Percentiles rank a stretch among this genome's conserved stretches.
These are phyloP conservation scores for Scomber colias DNA, from an alignment of 2,113 vertebrate genomes.

Conservation along the genomic window DNA sequence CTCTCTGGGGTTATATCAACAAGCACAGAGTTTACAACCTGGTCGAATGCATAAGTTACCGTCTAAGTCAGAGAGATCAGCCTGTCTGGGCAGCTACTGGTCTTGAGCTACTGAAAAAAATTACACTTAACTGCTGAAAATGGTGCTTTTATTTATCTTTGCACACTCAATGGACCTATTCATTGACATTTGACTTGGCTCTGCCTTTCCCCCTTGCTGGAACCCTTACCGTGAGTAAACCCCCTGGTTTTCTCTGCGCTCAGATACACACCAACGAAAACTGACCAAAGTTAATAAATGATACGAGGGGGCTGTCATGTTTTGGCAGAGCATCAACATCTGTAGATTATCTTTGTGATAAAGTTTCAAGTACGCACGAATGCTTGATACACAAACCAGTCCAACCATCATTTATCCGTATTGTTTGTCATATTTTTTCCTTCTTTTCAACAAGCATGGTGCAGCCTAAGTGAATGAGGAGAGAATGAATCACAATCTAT, in stretches of 20 bases:
- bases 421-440: conserved; percentile 2
- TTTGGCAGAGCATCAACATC: conserved; percentile 27
- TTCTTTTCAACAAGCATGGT: neutral
- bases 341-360: conserved; percentile 13
- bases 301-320: conserved; percentile 15
- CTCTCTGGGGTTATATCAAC: conserved; percentile 66
- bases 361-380: conserved; percentile 2
- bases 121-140: conserved; percentile 72
- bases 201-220: conserved; percentile 43
- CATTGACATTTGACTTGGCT: conserved; percentile 71
- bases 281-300: conserved; percentile 44
- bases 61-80: conserved; percentile 33
- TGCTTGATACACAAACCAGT: neutral
- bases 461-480: conserved; percentile 7
- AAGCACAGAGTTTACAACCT: conserved; percentile 61
- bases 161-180: conserved; percentile 76
- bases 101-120: conserved; percentile 70
- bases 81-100: conserved; percentile 26
- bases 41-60: conserved; percentile 43
- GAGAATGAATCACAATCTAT: conserved; percentile 43
- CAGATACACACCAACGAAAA: conserved; percentile 46
- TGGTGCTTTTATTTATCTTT: conserved; percentile 71
- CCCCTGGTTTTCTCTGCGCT: conserved; percentile 36
- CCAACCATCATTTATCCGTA: neutral
- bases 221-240: conserved; percentile 31